Evolutionary conservation across 1,140 invertebrate species (phyloP).

Genomic region (Lepidurus arcticus): DNA sequence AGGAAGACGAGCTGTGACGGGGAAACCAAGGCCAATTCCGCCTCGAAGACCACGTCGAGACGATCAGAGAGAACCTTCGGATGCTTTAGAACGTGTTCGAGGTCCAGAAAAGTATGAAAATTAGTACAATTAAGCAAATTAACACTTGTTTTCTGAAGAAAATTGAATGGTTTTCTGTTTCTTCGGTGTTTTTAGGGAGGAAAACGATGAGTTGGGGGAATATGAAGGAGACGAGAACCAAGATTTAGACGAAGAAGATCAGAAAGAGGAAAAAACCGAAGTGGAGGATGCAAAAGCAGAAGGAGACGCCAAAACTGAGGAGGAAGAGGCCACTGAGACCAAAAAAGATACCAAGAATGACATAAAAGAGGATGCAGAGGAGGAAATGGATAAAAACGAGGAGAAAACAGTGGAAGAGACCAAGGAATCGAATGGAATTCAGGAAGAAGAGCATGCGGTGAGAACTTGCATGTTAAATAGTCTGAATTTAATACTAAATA

Average conservation of each 20-base stretch:
- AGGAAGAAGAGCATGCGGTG: not conserved
- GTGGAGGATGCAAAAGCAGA: not conserved
- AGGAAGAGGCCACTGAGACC: not conserved
- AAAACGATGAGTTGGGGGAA: not conserved
- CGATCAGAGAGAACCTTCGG: not conserved
- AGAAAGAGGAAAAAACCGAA: not conserved
- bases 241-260: slow-evolving; percentile 6
- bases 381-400: not conserved
- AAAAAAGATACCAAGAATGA: not conserved
- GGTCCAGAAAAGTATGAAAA: too few relatives aligned
- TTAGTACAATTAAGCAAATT: too few relatives aligned
- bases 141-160: too few relatives aligned
- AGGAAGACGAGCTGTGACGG: not conserved
- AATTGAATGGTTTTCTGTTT: not conserved
- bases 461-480: too few relatives aligned
- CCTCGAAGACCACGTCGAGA: not conserved
- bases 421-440: not conserved
- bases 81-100: too few relatives aligned
- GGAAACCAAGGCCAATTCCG: not conserved
- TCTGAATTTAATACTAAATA: too few relatives aligned
- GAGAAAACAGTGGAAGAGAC: not conserved
- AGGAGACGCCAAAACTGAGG: not conserved
- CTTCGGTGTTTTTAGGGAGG: not conserved
- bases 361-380: not conserved
- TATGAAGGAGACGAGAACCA: slow-evolving; percentile 9